Evolutionary conservation across 2,888 invertebrate species (phyloP).

Genomic region (Teinopalpus imperialis): DNA sequence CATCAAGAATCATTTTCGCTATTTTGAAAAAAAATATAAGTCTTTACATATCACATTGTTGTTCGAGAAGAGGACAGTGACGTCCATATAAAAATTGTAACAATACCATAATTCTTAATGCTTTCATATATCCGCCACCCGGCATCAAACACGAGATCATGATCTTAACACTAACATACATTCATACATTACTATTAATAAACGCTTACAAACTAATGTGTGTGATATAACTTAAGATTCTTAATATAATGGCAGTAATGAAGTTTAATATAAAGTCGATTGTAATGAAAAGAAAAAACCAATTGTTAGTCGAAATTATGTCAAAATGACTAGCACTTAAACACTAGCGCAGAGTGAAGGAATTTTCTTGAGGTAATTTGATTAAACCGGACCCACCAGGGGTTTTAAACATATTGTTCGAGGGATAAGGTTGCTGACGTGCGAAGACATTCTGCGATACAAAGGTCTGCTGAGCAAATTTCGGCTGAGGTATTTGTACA

Average conservation of each 20-base stretch:
- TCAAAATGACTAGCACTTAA: constrained; percentile 47
- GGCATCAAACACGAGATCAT: constrained; percentile 75
- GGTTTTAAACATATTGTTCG: constrained; percentile 53
- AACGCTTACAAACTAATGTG: constrained; percentile 66
- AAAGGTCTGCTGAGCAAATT: constrained; percentile 47
- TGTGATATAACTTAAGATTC: constrained; percentile 63
- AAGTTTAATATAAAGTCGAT: constrained; percentile 55
- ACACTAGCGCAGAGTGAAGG: constrained; percentile 53
- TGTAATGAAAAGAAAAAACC: constrained; percentile 55
- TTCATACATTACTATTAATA: constrained; percentile 65
- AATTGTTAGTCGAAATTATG: constrained; percentile 45
- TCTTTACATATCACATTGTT: constrained; percentile 81
- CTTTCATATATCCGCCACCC: constrained; percentile 72
- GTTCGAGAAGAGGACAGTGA: constrained; percentile 76
- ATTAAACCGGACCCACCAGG: constrained; percentile 63
- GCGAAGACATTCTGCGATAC: constrained; percentile 44
- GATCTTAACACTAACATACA: constrained; percentile 53
- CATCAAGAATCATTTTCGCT: constrained; percentile 79
- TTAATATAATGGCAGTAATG: constrained; percentile 73
- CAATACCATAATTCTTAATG: constrained; percentile 80
- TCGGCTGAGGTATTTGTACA: constrained; percentile 67
- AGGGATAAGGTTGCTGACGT: constrained; percentile 47
- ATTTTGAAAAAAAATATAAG: constrained; percentile 72
- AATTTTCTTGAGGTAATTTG: constrained; percentile 59
- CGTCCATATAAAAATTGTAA: constrained; percentile 76